A percentile compares a stretch with the other conserved stretches of the same genome.
Conservation (phyloP, 2,797 vertebrate genomes). For the Steatocranus sp. region DNA sequence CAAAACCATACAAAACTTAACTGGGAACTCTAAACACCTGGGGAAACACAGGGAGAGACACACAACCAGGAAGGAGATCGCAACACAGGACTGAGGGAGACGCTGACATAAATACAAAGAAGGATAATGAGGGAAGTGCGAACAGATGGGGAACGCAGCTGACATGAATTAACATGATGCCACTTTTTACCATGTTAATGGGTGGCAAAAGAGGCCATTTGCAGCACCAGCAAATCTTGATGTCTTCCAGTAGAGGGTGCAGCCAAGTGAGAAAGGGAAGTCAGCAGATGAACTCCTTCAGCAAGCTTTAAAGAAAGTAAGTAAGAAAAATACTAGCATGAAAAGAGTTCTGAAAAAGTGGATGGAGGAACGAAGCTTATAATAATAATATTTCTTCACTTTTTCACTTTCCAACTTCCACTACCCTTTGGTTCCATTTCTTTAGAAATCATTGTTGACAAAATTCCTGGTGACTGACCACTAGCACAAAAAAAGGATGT, state of each 20-base stretch:
- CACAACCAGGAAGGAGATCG: too few relatives aligned
- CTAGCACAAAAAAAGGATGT: too few relatives aligned
- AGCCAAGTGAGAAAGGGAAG: background rate
- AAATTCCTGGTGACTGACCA: too few relatives aligned
- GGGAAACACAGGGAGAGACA: too few relatives aligned
- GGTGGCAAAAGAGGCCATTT: background rate
- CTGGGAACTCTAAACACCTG: too few relatives aligned
- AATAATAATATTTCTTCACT: too few relatives aligned
- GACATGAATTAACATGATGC: background rate
- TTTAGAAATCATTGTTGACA: too few relatives aligned
- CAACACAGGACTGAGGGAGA: too few relatives aligned
- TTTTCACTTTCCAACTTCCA: too few relatives aligned
- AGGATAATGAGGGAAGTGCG: background rate
- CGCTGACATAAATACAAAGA: background rate
- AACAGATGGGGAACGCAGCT: background rate
- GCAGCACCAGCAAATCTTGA: background rate
- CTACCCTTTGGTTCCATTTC: too few relatives aligned
- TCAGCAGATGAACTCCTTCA: background rate
- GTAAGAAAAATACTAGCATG: background rate
- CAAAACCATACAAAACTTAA: too few relatives aligned
- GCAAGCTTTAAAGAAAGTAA: background rate
- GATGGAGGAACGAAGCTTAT: background rate
- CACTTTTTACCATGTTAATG: background rate
- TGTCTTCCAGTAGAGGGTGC: background rate
- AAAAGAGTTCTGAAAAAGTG: background rate